A percentile compares a stretch with the other conserved stretches of the same genome.
phyloP scores from a whole-genome alignment of 2,797 vertebrate genomes.

The Mormyrops attenuatus region DNA sequence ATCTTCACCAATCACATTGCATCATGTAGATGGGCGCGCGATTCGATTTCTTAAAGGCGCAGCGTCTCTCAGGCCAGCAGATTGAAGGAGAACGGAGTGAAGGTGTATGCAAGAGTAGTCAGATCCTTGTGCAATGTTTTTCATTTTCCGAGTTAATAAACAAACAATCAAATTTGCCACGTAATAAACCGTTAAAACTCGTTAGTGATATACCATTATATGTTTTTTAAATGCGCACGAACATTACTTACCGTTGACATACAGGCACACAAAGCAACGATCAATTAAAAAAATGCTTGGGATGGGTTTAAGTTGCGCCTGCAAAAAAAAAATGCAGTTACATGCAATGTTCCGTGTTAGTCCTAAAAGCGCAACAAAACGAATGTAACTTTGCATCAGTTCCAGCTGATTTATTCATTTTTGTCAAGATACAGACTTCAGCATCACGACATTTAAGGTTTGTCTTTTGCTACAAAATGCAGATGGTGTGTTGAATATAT shows the following conservation, averaged over 20 bases:
- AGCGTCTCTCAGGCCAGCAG: background rate
- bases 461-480: conserved; percentile 81
- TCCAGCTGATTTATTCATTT: conserved; percentile 94
- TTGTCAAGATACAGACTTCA: conserved; percentile 82
- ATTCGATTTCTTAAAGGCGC: conserved; percentile 38
- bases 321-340: background rate
- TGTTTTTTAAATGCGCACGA: background rate
- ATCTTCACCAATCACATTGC: conserved; percentile 36
- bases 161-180: background rate
- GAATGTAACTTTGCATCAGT: conserved; percentile 67
- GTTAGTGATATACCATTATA: background rate
- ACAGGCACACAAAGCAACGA: background rate
- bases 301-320: background rate
- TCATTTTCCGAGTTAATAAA: background rate
- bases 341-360: background rate
- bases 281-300: background rate
- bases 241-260: background rate
- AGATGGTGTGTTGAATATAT: conserved; percentile 83
- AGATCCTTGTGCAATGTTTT: background rate
- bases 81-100: background rate
- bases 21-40: conserved; percentile 22
- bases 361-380: conserved; percentile 45
- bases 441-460: conserved; percentile 71
- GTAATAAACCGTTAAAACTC: background rate
- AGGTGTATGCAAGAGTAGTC: background rate